Base-by-base conservation (phyloP, 2,888 invertebrate species). In the Ariolimax columbianus region DNA sequence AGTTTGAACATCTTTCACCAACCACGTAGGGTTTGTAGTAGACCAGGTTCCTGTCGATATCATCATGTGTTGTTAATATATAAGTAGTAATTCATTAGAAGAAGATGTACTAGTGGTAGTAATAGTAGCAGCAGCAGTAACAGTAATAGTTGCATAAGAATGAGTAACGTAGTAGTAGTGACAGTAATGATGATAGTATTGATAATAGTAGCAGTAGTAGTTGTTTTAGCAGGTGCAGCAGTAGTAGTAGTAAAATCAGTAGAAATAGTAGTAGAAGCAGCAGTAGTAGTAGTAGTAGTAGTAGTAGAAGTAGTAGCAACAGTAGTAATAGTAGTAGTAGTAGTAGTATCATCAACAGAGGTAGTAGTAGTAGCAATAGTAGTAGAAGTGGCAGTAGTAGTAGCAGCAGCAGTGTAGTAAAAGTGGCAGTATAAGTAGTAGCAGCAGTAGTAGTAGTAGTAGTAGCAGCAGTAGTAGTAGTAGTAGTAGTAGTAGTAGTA, bases 11-110 rank as follows among this genome's bases (percentile, higher is more conserved):
- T 23, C 51, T 26, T 1, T n/a, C n/a, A 75, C 75, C 75, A 47
- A 75, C 75, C n/a, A n/a, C 47, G 51, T 75, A 75, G 17, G 75
- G 75, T 30, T 36, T 75, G 36, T 75, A 9, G 43, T 75, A 43
- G 51, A 43, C n/a, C 26, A 75, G 30, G n/a, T 47, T 47, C 75
- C 75, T 75, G 47, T 3, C 43, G 30, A 43, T 6, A 36, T 23
- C 6, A 30, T 66, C n/a, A 66, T 23, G 23, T 23, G n/a, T 30
- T 17, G 66, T 66, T 66, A 47, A 6, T 47, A 47, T 9, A 14
- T 47, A 47, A 47, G 47, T 47, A n/a, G n/a, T n/a, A n/a, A n/a
- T n/a, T n/a, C n/a, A n/a, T n/a, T n/a, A n/a, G n/a, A n/a, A n/a
- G n/a, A n/a, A n/a, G n/a, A n/a, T n/a, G n/a, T n/a, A n/a, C n/a